Evolutionary conservation across 2,888 invertebrate genomes (phyloP).

Genomic region (Seira sanloemensis): DNA sequence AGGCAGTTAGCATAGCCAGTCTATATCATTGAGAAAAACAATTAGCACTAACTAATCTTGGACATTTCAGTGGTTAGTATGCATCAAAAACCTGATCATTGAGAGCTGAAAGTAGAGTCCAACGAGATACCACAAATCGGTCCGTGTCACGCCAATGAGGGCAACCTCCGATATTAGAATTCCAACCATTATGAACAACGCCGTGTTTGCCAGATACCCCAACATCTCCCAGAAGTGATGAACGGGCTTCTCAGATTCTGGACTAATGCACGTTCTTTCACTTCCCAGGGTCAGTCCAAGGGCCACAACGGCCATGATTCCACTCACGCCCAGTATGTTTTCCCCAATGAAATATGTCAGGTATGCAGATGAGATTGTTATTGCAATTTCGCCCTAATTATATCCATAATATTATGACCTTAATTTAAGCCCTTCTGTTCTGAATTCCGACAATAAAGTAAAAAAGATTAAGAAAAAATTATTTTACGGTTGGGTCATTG

Average conservation of each 20-base stretch:
- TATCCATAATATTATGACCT: background rate
- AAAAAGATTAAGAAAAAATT: background rate
- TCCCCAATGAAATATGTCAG: slow-evolving; percentile 76
- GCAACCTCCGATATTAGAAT: slow-evolving; percentile 80
- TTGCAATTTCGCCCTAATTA: slow-evolving; percentile 75
- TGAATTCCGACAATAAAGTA: too few species aligned
- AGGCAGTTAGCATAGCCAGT: slow-evolving; percentile 77
- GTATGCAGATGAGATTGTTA: slow-evolving; percentile 76
- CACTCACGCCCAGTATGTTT: slow-evolving; percentile 75
- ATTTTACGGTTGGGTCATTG: slow-evolving; percentile 75
- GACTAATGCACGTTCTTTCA: slow-evolving; percentile 76
- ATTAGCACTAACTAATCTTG: background rate
- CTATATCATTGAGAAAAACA: slow-evolving; percentile 70
- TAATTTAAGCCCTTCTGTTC: too few species aligned
- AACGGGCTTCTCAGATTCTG: slow-evolving; percentile 76
- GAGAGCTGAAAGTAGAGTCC: slow-evolving; percentile 76
- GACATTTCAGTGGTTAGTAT: background rate
- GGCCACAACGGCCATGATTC: slow-evolving; percentile 77
- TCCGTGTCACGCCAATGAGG: slow-evolving; percentile 77
- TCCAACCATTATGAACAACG: slow-evolving; percentile 81
- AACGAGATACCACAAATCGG: slow-evolving; percentile 78
- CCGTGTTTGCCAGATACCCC: slow-evolving; percentile 78
- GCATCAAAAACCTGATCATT: slow-evolving; percentile 75
- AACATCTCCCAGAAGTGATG: slow-evolving; percentile 78
- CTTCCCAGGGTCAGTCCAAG: slow-evolving; percentile 76